A percentile compares a stretch with the other conserved stretches of the same genome.
phyloP scores from a whole-genome alignment of 2,888 invertebrate genomes.

The Drosophila seclusa region DNA sequence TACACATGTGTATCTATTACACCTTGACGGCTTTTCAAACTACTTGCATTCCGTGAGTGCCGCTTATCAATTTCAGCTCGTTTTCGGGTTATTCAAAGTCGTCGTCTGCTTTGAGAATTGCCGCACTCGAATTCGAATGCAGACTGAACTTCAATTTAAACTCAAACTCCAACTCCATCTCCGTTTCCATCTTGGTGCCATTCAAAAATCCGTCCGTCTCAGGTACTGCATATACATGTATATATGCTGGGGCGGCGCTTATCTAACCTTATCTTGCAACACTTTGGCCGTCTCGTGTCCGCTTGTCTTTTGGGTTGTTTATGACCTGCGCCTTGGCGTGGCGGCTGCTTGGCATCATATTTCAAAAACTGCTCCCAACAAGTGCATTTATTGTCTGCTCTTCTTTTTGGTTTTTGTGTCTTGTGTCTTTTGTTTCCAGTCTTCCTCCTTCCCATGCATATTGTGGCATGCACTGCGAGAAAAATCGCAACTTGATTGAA shows the following conservation, averaged over 20 bases:
- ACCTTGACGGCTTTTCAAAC: conserved; percentile 2
- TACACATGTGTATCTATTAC: conserved; percentile 9
- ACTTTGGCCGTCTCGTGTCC: conserved; percentile 60
- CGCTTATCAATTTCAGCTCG: conserved; percentile 35
- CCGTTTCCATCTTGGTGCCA: conserved; percentile 11
- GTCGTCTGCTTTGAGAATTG: conserved; percentile 32
- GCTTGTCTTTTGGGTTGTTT: conserved; percentile 57
- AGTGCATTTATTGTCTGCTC: conserved; percentile 69
- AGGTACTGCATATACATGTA: conserved; percentile 32
- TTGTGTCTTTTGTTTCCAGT: conserved; percentile 32
- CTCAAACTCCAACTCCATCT: conserved; percentile 10
- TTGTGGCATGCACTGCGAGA: conserved; percentile 1
- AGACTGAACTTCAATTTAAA: conserved; percentile 16
- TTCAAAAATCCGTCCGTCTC: conserved; percentile 31
- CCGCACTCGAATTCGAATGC: conserved; percentile 39
- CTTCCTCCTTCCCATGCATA: conserved; percentile 19
- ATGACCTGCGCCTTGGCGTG: conserved; percentile 72
- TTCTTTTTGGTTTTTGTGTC: conserved; percentile 23
- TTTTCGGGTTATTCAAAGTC: conserved; percentile 14
- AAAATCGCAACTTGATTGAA: neutral
- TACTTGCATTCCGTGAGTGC: conserved; percentile 24
- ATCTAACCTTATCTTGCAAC: conserved; percentile 78
- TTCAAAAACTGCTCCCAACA: conserved; percentile 72
- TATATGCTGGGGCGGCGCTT: conserved; percentile 55
- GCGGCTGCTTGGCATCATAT: conserved; percentile 63